Conservation (phyloP, 2,113 vertebrate genomes). For the Neoarius graeffei region DNA sequence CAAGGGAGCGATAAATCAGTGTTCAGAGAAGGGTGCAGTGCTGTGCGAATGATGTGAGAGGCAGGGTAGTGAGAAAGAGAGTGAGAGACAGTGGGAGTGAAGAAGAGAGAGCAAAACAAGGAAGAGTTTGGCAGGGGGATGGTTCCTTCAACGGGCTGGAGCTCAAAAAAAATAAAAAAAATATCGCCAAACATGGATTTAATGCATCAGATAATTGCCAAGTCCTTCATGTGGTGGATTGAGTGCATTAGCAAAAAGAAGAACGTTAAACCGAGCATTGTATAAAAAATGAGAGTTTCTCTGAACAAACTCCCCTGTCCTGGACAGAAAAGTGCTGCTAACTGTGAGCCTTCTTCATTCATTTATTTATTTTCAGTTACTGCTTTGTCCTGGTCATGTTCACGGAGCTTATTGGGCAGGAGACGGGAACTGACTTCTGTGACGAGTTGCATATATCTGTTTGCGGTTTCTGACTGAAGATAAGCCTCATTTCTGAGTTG, state of each 20-base stretch:
- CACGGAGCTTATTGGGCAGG: not conserved
- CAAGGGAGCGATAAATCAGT: slow-evolving; percentile 38
- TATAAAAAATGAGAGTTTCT: not conserved
- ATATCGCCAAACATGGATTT: not conserved
- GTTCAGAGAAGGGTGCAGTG: slow-evolving; percentile 72
- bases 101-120: not conserved
- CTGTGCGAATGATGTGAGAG: slow-evolving; percentile 67
- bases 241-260: not conserved
- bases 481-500: not conserved
- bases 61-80: not conserved
- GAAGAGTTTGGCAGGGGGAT: not conserved
- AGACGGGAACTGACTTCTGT: not conserved
- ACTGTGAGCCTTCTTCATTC: not conserved
- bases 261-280: not conserved
- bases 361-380: not conserved
- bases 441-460: not conserved
- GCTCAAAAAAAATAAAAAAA: not conserved
- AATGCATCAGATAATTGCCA: slow-evolving; percentile 28
- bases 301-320: not conserved
- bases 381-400: not conserved
- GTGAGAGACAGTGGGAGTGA: not conserved
- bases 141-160: not conserved
- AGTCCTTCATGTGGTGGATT: slow-evolving; percentile 1
- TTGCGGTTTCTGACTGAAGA: too few species aligned
- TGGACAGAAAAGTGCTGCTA: not conserved